Evolutionary conservation across 2,888 invertebrate genomes (phyloP).

Genomic region (Hypomecis punctinalis): DNA sequence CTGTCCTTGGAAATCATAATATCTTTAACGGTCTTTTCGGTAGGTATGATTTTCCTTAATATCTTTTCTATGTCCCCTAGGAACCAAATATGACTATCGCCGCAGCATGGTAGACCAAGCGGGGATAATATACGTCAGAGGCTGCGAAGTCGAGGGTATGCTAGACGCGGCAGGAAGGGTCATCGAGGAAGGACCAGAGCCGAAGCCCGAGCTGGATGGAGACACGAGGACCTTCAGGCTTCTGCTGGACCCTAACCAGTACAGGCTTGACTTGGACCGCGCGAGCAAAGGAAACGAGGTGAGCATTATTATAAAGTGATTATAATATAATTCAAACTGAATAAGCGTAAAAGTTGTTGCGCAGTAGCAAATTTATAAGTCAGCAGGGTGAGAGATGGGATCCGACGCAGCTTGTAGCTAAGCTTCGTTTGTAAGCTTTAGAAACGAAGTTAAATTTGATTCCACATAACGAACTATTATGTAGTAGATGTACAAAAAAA

Average conservation of each 20-base stretch:
- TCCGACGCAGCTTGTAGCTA: too few relatives aligned
- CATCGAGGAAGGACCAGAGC: conserved; percentile 98
- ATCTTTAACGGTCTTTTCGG: too few relatives aligned
- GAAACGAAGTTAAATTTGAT: too few relatives aligned
- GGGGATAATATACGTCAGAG: conserved; percentile 95
- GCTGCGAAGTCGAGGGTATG: conserved; percentile 99
- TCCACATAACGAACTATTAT: too few relatives aligned
- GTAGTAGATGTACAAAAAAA: too few relatives aligned
- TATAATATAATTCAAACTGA: not conserved
- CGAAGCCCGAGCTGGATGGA: conserved; percentile 93
- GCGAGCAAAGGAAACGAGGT: conserved; percentile 93
- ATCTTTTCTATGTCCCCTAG: conserved; percentile 55
- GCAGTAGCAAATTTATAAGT: too few relatives aligned
- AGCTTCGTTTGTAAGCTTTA: too few relatives aligned
- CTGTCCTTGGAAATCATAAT: too few relatives aligned
- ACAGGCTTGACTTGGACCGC: conserved; percentile 95
- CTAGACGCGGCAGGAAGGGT: conserved; percentile 97
- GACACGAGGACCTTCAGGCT: conserved; percentile 97
- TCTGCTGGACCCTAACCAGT: conserved; percentile 98
- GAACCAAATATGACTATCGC: conserved; percentile 92
- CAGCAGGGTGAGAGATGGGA: too few relatives aligned
- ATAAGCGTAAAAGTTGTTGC: too few relatives aligned
- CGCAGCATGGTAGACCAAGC: conserved; percentile 96
- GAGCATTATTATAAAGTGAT: conserved; percentile 29
- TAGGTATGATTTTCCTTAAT: not conserved